Evolutionary conservation across 2,797 vertebrate species (phyloP), one percentile per base, ranked within the genome.

Genomic region (Apogon hyalosoma): DNA sequence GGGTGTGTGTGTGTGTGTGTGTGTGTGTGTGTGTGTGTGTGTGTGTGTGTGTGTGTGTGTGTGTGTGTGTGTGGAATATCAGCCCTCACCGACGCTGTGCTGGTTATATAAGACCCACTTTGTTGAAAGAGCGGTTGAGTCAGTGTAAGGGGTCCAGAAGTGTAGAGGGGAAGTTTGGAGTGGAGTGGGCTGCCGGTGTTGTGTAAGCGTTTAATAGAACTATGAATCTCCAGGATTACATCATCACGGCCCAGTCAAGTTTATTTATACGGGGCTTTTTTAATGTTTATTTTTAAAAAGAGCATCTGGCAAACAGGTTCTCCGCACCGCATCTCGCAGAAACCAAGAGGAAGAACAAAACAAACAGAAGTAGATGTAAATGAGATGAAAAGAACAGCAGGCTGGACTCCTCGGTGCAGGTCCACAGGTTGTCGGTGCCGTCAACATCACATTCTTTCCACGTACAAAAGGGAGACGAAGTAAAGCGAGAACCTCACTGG

Each of bases 81-180:
- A 1, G 62, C 55, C 73, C 64, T 65, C 69, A 6, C 53, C 48
- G 42, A 14, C n/a, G 45, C 67, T 47, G 64, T 33, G 24, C 15
- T 61, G 0, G 51, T 92, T 91, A 85, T 59, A 69, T 90, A 91
- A 93, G 70, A 81, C 39, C 70, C 80, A 82, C 58, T 85, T 83
- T 83, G 78, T 80, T 53, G 62, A 84, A 84, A 83, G 66, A 84
- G 85, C 18, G 38, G 75, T 81, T 85, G 86, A 88, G 82, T 90
- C 86, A 86, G 78, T 33, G 46, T 63, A 41, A 73, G 77, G 83
- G 87, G 79, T 85, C 86, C 86, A 72, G 66, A 83, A 78, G 88
- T 83, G 74, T 66, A 61, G 77, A 63, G 68, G 71, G 76, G 77
- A 74, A 72, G 75, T 69, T 74, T 68, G 56, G 75, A 85, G 80